Evolutionary conservation across 2,888 invertebrate genomes (phyloP).

Genomic region (Panorpa germanica): DNA sequence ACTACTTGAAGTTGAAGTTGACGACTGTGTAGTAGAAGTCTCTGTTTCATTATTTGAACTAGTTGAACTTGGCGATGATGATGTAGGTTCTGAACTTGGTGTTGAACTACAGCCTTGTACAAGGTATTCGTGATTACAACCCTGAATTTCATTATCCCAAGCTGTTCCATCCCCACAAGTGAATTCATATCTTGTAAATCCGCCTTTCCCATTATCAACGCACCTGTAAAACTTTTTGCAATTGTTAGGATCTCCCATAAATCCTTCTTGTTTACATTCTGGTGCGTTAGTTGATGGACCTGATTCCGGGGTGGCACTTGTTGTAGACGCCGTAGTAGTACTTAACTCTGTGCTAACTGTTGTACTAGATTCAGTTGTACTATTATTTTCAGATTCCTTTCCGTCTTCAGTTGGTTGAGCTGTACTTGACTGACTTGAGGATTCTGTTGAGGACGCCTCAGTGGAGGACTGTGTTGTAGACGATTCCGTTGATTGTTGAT

Average conservation of each 20-base stretch:
- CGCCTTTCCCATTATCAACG: constrained; percentile 24
- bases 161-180: constrained; percentile 34
- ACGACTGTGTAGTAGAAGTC: background rate
- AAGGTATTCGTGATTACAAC: constrained; percentile 25
- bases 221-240: constrained; percentile 40
- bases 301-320: constrained; percentile 5
- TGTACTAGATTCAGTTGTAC: no score
- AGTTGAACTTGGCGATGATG: constrained; percentile 2
- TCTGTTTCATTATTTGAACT: background rate
- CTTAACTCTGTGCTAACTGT: background rate
- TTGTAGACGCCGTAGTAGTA: background rate
- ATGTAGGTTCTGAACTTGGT: constrained; percentile 12
- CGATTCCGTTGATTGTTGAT: no score
- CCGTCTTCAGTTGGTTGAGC: no score
- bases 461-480: no score
- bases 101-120: constrained; percentile 15
- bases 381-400: no score
- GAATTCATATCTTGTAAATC: constrained; percentile 28
- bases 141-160: constrained; percentile 33
- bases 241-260: constrained; percentile 24
- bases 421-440: no score
- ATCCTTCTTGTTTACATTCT: constrained; percentile 23
- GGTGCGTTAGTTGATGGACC: constrained; percentile 1
- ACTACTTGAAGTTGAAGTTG: constrained; percentile 13
- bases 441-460: no score